These are phyloP conservation scores for Drosophila imparisetae DNA, from an alignment of 2,888 invertebrate genomes.

Conservation along the genomic window DNA sequence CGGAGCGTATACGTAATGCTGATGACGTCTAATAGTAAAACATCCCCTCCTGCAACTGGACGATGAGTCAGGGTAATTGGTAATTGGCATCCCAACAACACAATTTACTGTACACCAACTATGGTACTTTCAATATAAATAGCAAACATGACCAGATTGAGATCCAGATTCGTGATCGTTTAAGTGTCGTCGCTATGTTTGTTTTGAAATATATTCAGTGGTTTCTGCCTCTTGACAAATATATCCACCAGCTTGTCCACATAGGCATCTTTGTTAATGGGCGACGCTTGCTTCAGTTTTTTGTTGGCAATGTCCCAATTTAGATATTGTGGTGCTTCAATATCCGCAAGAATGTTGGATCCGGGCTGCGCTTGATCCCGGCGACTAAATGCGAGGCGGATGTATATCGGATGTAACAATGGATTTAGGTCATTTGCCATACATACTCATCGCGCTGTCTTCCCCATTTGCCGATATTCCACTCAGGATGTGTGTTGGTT, in stretches of 20 bases:
- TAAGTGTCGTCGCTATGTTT: not conserved
- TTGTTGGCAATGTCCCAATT: constrained; percentile 60
- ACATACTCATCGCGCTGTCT: constrained; percentile 25
- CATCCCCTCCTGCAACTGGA: not conserved
- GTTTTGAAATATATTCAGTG: constrained; percentile 7
- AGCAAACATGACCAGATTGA: not conserved
- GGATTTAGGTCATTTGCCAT: constrained; percentile 16
- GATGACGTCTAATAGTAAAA: constrained; percentile 24
- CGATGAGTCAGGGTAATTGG: constrained; percentile 40
- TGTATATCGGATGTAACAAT: constrained; percentile 34
- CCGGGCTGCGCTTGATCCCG: constrained; percentile 21
- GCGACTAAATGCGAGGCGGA: constrained; percentile 29
- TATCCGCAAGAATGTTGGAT: not conserved
- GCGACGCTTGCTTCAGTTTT: constrained; percentile 32
- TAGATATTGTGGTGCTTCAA: constrained; percentile 54
- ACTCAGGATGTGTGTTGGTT: not conserved
- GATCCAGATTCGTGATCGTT: not conserved
- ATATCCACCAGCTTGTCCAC: constrained; percentile 50
- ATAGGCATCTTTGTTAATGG: constrained; percentile 46
- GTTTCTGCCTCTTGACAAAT: constrained; percentile 39
- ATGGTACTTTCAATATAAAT: constrained; percentile 5
- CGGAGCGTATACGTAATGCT: not conserved
- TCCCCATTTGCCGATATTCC: not conserved
- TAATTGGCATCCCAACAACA: constrained; percentile 13
- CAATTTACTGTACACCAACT: constrained; percentile 20